Percentiles rank a stretch among this genome's conserved stretches.
phyloP scores from a whole-genome alignment of 2,888 invertebrate species.

The Helicoverpa assulta region DNA sequence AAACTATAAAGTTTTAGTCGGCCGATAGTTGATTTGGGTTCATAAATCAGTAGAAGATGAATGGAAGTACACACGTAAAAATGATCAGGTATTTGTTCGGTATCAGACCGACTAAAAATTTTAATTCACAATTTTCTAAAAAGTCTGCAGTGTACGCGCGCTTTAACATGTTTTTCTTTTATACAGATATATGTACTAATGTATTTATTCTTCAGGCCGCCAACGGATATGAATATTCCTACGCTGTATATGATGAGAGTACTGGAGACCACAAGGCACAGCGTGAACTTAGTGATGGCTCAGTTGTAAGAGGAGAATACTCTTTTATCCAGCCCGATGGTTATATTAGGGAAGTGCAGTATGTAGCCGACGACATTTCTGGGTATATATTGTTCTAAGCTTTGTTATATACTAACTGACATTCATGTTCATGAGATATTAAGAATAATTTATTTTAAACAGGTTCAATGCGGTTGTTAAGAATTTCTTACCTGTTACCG shows the following conservation, averaged over 20 bases:
- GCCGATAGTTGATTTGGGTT: too few relatives aligned
- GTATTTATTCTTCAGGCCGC: conserved; percentile 67
- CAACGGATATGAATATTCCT: conserved; percentile 84
- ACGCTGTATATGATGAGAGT: conserved; percentile 88
- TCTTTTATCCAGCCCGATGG: conserved; percentile 89
- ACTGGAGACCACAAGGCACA: conserved; percentile 90
- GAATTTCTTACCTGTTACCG: conserved; percentile 73
- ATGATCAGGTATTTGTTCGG: too few relatives aligned
- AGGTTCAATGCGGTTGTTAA: conserved; percentile 86
- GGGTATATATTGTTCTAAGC: conserved; percentile 75
- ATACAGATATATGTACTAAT: not conserved
- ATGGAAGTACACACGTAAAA: too few relatives aligned
- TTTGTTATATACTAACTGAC: not conserved
- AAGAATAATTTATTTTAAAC: conserved; percentile 34
- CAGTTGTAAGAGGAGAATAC: conserved; percentile 88
- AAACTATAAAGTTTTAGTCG: too few relatives aligned
- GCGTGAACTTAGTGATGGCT: conserved; percentile 88
- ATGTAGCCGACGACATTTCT: conserved; percentile 87
- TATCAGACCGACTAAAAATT: too few relatives aligned
- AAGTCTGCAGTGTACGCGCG: too few relatives aligned
- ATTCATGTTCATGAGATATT: conserved; percentile 2
- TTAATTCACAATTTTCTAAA: too few relatives aligned
- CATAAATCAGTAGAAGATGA: too few relatives aligned
- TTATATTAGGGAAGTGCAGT: conserved; percentile 87
- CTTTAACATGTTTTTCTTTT: not conserved